Base-by-base conservation (phyloP, 2,797 vertebrate species). In the Poecilia velifera region DNA sequence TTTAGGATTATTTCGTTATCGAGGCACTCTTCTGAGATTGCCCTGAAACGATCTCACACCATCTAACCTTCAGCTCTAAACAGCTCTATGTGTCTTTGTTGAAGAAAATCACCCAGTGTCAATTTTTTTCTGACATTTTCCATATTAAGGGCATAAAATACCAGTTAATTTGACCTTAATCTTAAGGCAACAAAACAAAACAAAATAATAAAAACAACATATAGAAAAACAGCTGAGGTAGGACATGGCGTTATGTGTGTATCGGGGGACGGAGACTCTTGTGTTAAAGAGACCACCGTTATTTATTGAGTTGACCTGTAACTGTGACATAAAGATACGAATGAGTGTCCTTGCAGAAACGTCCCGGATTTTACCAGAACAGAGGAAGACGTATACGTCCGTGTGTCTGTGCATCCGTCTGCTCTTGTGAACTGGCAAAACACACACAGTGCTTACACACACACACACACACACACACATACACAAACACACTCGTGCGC, bases 311-410 rank as follows among this genome's bases (percentile, higher is more conserved):
- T 45, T 91, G 86, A 91, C 87, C 87, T 72, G 88, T 68, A 91
- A 88, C 92, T 51, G 77, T 73, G 76, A 81, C 49, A 79, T 84
- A 85, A 80, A 77, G 71, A 88, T 83, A 77, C 82, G 59, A 79
- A 76, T 25, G 39, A 79, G 71, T 74, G 47, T 74, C 82, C 46
- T 41, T 70, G 71, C 71, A 18, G 57, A 85, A 64, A 76, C 28
- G 66, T 90, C 81, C 84, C 64, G 28, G 2, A 82, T 90, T 88
- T 86, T 89, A 81, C 87, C 84, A 73, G 79, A 86, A 78, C 77
- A 76, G 74, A 82, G 80, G 74, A 88, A 78, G 72, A 43, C 82
- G 79, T 87, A 10, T 73, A 20, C 73, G 18, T 74, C 51, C 74
- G 55, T 41, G 31, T 77, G 71, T 66, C 45, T 80, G 36, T 79